Base-by-base conservation (phyloP, 2,113 vertebrate genomes). In the Chloebia gouldiae region DNA sequence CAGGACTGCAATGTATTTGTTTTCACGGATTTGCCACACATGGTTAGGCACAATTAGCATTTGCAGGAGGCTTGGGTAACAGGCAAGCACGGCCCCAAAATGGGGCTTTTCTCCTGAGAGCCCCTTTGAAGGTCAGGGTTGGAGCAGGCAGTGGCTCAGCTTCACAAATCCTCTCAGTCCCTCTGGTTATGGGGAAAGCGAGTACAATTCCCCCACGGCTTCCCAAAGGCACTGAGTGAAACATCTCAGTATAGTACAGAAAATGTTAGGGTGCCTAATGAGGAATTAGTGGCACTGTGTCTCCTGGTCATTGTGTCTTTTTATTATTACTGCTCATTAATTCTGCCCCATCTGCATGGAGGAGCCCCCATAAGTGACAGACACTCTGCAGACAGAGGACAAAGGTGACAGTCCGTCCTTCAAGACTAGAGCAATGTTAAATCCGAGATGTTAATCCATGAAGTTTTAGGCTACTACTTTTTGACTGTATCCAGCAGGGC, bases 141-240 rank as follows among this genome's bases (percentile, higher is more conserved):
- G 82, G 76, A 44, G 49, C 0, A 7, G 35, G 44, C 0, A 0
- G 20, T n/a, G 61, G n/a, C 11, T 31, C 0, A 0, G 60, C 21
- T n/a, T 33, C 39, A 27, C 28, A 28, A 11, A 76, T 5, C 56
- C 0, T 0, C 73, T 60, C 45, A 2, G 27, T 47, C 1, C 1
- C 28, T 54, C 35, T 37, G 39, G 3, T 8, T 30, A 15, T 17
- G 23, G 45, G 69, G 56, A 44, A 19, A 59, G 9, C 1, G 1
- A 69, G 16, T 3, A 19, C 27, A 20, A 23, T 33, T 51, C 28
- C 75, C 28, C 25, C 30, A 10, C 0, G 0, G 35, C 51, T 66
- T 87, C 61, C 66, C 92, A 77, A 71, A 86, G n/a, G n/a, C 27
- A n/a, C 28, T 2, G 35, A 28, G 33, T 17, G 23, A 60, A 68